Conservation (phyloP, 2,888 invertebrate genomes). For the Chirona hameri region DNA sequence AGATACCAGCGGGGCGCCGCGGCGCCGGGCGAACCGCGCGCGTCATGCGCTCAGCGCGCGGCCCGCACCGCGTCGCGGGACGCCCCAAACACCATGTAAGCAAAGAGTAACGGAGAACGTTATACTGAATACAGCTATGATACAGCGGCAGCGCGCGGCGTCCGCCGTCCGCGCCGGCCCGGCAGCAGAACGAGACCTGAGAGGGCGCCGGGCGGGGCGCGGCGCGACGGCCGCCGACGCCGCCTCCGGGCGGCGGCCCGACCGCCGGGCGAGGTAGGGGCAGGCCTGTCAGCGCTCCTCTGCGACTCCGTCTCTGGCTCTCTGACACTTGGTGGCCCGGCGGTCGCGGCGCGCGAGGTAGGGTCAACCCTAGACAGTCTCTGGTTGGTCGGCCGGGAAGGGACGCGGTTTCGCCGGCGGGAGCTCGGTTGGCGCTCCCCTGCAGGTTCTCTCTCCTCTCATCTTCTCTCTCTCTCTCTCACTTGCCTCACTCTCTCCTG, state of each 20-base stretch:
- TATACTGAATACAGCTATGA: slow-evolving; percentile 3
- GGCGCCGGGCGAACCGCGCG: background rate
- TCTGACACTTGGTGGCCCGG: background rate
- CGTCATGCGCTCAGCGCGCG: too few relatives aligned
- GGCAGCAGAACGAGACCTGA: background rate
- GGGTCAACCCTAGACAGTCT: background rate
- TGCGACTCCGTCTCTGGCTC: background rate
- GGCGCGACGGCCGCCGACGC: background rate
- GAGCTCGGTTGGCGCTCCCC: slow-evolving; percentile 25
- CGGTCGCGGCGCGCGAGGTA: slow-evolving; percentile 24
- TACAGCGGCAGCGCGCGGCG: slow-evolving; percentile 10
- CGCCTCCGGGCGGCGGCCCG: background rate
- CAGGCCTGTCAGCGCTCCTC: background rate
- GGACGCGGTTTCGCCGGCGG: background rate
- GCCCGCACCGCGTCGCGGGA: background rate
- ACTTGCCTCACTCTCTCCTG: background rate
- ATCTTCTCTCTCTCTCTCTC: background rate
- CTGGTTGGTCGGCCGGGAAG: background rate
- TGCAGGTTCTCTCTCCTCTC: background rate
- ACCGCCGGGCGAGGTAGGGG: background rate
- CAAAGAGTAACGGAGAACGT: slow-evolving; percentile 26
- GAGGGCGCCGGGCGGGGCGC: background rate
- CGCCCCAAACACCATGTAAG: slow-evolving; percentile 9
- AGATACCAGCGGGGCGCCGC: background rate
- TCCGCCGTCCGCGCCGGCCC: background rate